Evolutionary conservation across 1,140 invertebrate genomes (phyloP).

Genomic region (Plodia interpunctella): DNA sequence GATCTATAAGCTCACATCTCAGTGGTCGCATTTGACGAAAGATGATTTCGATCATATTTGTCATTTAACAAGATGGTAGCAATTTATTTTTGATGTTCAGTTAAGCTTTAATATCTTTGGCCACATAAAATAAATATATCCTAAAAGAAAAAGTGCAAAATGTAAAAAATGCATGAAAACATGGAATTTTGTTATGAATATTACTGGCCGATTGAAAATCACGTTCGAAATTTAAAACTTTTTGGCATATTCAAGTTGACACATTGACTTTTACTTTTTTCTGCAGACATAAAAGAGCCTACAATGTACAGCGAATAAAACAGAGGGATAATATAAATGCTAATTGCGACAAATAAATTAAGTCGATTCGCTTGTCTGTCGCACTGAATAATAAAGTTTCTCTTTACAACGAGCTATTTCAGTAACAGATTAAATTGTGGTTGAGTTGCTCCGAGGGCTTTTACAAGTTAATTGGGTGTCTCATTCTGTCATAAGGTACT

Average conservation of each 20-base stretch:
- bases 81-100: too few relatives aligned
- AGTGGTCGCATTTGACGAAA: too few relatives aligned
- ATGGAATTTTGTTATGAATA: too few relatives aligned
- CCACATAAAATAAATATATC: too few relatives aligned
- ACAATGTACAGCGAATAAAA: not conserved
- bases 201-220: too few relatives aligned
- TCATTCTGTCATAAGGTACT: not conserved
- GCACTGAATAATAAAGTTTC: conserved; percentile 5
- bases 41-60: too few relatives aligned
- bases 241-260: too few relatives aligned
- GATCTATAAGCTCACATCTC: too few relatives aligned
- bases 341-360: conserved; percentile 5
- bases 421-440: conserved; percentile 2
- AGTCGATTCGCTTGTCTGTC: not conserved
- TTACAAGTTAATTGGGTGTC: conserved; percentile 1
- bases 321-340: conserved; percentile 1
- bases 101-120: too few relatives aligned
- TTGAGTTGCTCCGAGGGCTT: not conserved
- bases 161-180: too few relatives aligned
- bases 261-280: not conserved
- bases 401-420: not conserved
- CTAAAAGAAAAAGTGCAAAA: too few relatives aligned
- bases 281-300: not conserved
- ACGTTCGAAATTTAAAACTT: not conserved
- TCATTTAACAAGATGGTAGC: too few relatives aligned